Evolutionary conservation across 2,797 vertebrate genomes (phyloP), one percentile per base, ranked within the genome.

Genomic region (Vespertilio murinus): DNA sequence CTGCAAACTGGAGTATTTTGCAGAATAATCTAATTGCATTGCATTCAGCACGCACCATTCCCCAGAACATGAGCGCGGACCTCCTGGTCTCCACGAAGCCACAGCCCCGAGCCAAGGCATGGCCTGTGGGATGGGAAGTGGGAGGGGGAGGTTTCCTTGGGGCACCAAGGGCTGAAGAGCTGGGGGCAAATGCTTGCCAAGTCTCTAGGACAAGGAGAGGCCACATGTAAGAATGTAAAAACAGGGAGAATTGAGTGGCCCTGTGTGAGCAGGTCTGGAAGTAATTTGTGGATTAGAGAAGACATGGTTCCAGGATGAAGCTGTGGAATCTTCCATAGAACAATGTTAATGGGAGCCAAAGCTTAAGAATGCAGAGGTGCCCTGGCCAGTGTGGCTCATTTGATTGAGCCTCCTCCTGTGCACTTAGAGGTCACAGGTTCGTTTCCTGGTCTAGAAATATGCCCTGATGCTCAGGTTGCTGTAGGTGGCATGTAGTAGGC

Each of bases 181-280:
- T 3, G 33, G 2, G 28, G 33, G 17, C 3, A 33, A 14, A 22
- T 40, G 12, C 22, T 13, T 6, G 1, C 8, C 5, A 2, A 23
- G 25, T 33, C 5, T 40, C 2, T 0, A 14, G 56, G 30, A 1
- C 0, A 0, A 47, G 47, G 35, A 35, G 30, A 56, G 4, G 56
- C 71, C n/a, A 10, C 8, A 2, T 3, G 54, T 18, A 8, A 82
- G 70, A 10, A 20, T 4, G 2, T 13, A 47, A 30, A 45, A 20
- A 1, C 3, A 22, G 3, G 47, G 6, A 38, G 3, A 35, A 45
- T 14, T 5, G 2, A 14, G 4, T 6, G 25, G 56, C 5, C 2
- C 1, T 42, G 3, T 5, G 1, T 54, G 40, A 71, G 13, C 17
- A 30, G 28, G 22, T 16, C 47, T 47, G 28, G 8, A 23, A 35